Conservation (phyloP, 2,797 vertebrate genomes). For the Rhinatrema bivittatum region DNA sequence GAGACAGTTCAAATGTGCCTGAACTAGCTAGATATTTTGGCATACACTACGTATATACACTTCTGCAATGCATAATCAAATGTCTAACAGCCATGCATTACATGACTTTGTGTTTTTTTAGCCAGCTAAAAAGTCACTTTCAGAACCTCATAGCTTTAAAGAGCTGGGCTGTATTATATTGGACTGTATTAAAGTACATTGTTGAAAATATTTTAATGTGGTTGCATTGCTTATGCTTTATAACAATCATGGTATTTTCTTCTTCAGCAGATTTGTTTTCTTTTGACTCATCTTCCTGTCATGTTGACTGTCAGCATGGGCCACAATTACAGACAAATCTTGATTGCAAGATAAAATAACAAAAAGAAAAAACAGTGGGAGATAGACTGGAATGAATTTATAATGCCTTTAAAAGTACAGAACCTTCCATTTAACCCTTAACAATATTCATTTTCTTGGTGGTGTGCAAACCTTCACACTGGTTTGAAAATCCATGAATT, state of each 20-base stretch:
- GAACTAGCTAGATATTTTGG: no score
- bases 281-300: slow-evolving; percentile 26
- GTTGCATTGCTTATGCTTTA: background rate
- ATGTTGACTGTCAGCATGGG: slow-evolving; percentile 23
- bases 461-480: slow-evolving; percentile 36
- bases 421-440: slow-evolving; percentile 42
- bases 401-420: slow-evolving; percentile 36
- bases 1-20: no score
- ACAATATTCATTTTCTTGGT: slow-evolving; percentile 37
- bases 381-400: slow-evolving; percentile 28
- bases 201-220: slow-evolving; percentile 4
- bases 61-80: no score
- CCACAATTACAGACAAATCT: slow-evolving; percentile 26
- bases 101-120: no score
- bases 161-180: no score
- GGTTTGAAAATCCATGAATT: slow-evolving; percentile 47
- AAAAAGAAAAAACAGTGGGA: slow-evolving; percentile 30
- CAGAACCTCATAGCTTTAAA: no score
- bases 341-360: slow-evolving; percentile 41
- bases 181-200: slow-evolving; percentile 4
- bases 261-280: slow-evolving; percentile 15
- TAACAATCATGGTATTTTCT: background rate
- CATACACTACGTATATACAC: no score
- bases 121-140: no score
- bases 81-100: no score